phyloP scores from a whole-genome alignment of 2,113 vertebrate species.

The Albula goreensis region DNA sequence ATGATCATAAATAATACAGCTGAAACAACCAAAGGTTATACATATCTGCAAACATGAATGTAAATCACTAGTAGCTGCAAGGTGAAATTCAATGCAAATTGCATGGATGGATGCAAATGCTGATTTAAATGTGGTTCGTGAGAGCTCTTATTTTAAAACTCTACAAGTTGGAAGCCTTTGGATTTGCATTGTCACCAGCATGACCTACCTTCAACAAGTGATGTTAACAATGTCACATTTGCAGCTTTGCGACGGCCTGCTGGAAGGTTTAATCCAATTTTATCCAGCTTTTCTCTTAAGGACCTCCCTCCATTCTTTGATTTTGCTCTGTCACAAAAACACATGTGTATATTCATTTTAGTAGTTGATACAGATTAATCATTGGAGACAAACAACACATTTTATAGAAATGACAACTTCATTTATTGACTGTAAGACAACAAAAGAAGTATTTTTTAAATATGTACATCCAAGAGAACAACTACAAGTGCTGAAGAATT shows the following conservation, averaged over 20 bases:
- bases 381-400: background rate
- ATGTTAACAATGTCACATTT: slow-evolving; percentile 96
- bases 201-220: slow-evolving; percentile 95
- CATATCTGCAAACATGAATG: slow-evolving; percentile 17
- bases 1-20: slow-evolving; percentile 66
- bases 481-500: too few species aligned
- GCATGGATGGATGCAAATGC: slow-evolving; percentile 72
- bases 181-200: slow-evolving; percentile 50
- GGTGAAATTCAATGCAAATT: slow-evolving; percentile 72
- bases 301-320: slow-evolving; percentile 99
- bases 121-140: slow-evolving; percentile 59
- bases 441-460: background rate
- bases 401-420: background rate
- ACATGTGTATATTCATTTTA: background rate
- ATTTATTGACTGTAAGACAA: background rate
- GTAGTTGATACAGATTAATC: background rate
- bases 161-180: slow-evolving; percentile 52
- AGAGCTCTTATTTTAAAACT: slow-evolving; percentile 41
- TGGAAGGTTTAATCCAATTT: slow-evolving; percentile 99
- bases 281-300: slow-evolving; percentile 98
- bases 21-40: slow-evolving; percentile 33
- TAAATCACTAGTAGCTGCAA: slow-evolving; percentile 50
- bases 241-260: slow-evolving; percentile 98
- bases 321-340: slow-evolving; percentile 82
- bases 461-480: background rate